Percentiles rank a stretch among this genome's conserved stretches.
Evolutionary conservation across 2,797 vertebrate species (phyloP).

Genomic region (Vultur gryphus): DNA sequence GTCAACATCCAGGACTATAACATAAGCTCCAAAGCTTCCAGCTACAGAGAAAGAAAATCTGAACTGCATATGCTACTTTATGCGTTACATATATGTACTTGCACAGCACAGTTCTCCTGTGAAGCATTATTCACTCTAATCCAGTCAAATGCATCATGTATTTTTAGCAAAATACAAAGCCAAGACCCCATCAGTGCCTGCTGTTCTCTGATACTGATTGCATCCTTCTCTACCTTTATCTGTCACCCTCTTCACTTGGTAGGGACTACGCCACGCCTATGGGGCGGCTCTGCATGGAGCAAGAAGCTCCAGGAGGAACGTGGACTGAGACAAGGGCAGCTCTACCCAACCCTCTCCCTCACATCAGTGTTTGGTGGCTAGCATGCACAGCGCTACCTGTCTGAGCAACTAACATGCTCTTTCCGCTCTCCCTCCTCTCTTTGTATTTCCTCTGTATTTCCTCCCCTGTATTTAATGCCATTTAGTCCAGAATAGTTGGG

Average conservation of each 20-base stretch:
- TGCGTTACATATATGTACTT: neutral
- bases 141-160: neutral
- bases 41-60: neutral
- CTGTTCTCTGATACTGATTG: neutral
- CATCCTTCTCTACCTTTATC: neutral
- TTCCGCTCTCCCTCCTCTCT: neutral
- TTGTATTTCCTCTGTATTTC: neutral
- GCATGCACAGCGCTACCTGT: rapidly evolving
- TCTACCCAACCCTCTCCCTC: neutral
- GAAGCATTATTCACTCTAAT: neutral
- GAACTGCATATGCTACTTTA: neutral
- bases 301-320: neutral
- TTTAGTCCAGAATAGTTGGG: neutral
- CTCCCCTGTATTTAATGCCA: neutral
- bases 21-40: neutral
- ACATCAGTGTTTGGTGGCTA: rapidly evolving
- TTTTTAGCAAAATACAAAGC: neutral
- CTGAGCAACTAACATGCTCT: rapidly evolving
- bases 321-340: neutral
- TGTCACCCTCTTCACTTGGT: neutral
- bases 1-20: neutral
- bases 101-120: neutral
- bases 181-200: neutral
- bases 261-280: neutral
- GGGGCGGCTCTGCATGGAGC: neutral